A percentile compares a stretch with the other conserved stretches of the same genome.
phyloP scores from a whole-genome alignment of 2,797 vertebrate species.

The Mycteria americana region DNA sequence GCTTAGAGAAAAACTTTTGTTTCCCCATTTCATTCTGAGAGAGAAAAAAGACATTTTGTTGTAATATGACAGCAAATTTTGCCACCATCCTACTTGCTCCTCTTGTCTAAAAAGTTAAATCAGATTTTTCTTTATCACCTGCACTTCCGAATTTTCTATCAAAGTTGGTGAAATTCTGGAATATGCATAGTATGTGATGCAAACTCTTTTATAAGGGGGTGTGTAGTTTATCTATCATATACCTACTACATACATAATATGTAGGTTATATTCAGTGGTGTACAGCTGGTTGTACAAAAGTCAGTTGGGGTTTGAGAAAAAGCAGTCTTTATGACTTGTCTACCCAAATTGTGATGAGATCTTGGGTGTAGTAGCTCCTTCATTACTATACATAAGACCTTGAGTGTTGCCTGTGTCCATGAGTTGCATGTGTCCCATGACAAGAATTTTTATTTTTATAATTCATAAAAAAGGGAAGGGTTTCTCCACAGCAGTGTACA shows the following conservation, averaged over 20 bases:
- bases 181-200: background rate
- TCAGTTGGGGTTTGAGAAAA: background rate
- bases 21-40: background rate
- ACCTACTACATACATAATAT: background rate
- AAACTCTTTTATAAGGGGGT: background rate
- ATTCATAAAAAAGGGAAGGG: background rate
- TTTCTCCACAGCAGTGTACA: background rate
- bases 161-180: background rate
- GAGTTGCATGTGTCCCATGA: background rate
- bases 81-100: background rate
- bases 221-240: background rate
- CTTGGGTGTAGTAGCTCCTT: background rate
- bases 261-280: background rate
- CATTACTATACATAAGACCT: background rate
- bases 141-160: background rate
- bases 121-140: background rate
- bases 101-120: background rate
- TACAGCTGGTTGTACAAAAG: background rate
- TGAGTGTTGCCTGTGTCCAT: background rate
- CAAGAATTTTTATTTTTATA: background rate
- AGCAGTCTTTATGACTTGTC: background rate
- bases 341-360: background rate
- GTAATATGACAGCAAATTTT: background rate
- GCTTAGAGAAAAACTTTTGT: background rate
- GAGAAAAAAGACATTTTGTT: background rate